Conservation (phyloP, 2,888 invertebrate genomes). For the Dasypogon diadema region DNA sequence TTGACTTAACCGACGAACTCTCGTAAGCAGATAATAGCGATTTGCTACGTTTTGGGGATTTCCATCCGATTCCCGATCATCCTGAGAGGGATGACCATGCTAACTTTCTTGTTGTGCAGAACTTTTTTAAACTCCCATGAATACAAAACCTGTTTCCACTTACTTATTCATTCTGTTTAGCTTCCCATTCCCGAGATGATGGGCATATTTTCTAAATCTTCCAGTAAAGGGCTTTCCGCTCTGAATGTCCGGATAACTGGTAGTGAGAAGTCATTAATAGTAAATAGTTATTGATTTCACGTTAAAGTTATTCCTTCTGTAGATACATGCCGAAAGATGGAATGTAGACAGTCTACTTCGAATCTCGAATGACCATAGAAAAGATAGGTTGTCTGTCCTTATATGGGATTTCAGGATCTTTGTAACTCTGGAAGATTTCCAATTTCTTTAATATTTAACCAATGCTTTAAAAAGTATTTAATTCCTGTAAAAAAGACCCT, state of each 20-base stretch:
- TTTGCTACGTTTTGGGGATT: neutral
- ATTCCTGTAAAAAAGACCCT: no score
- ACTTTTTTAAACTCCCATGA: slow-evolving; percentile 15
- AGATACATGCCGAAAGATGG: no score
- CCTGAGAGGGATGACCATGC: neutral
- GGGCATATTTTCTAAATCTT: neutral
- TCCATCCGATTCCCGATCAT: neutral
- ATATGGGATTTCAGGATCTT: no score
- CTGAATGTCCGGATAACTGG: neutral
- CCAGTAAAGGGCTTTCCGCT: neutral
- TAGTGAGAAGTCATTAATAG: neutral
- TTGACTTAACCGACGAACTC: neutral
- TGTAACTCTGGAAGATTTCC: no score
- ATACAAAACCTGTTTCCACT: neutral
- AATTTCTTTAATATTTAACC: no score
- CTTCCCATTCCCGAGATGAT: neutral
- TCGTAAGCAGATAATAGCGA: slow-evolving; percentile 17
- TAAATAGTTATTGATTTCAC: neutral
- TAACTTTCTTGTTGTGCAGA: neutral
- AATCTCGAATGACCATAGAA: no score
- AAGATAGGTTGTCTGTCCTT: no score
- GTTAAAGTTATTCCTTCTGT: no score
- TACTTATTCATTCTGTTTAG: neutral
- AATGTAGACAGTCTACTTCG: no score
- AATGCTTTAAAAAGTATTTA: no score